Conservation (phyloP, 2,113 vertebrate species). For the Rhinoptilus africanus region DNA sequence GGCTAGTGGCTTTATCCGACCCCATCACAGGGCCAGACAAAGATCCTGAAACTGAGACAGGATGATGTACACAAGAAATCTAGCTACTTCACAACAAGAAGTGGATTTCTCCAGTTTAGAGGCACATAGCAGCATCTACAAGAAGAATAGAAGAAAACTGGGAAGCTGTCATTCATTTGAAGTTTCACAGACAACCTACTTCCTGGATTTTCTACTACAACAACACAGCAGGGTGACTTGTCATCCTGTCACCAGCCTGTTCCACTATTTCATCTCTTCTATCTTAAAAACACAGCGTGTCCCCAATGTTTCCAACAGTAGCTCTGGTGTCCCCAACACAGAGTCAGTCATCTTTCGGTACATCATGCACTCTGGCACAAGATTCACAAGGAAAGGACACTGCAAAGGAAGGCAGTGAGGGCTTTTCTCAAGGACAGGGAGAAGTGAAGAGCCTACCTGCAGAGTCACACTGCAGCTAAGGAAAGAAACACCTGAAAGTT, state of each 20-base stretch:
- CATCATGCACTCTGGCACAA: background rate
- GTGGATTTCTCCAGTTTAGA: background rate
- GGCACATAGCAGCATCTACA: background rate
- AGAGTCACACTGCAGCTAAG: accelerated
- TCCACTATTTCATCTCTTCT: background rate
- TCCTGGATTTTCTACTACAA: background rate
- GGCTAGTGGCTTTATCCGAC: background rate
- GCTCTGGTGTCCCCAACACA: background rate
- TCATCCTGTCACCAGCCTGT: background rate
- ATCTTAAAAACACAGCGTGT: background rate
- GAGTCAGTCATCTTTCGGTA: background rate
- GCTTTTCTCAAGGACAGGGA: background rate
- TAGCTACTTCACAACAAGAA: background rate
- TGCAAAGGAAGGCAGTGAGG: background rate
- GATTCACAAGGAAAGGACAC: background rate
- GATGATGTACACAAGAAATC: background rate
- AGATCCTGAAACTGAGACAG: background rate
- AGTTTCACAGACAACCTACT: background rate
- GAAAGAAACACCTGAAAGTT: background rate
- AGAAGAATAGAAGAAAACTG: background rate
- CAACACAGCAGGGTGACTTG: background rate
- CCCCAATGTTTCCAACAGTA: accelerated
- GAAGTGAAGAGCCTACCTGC: background rate
- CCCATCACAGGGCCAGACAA: background rate
- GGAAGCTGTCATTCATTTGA: background rate